phyloP scores from a whole-genome alignment of 1,140 invertebrate species.

The Trichonephila clavata region DNA sequence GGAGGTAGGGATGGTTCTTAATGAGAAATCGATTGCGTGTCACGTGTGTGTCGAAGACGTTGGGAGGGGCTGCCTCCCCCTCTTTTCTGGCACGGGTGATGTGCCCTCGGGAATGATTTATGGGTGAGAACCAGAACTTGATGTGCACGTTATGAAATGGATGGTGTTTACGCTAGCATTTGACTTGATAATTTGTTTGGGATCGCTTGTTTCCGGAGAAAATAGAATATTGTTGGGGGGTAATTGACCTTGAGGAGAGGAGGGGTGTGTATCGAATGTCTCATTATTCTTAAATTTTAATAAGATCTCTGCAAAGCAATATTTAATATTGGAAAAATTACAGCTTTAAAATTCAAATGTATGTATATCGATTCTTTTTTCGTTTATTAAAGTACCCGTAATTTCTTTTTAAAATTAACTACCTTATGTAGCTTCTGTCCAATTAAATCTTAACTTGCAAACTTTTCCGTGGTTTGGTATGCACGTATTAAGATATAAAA shows the following conservation, averaged over 20 bases:
- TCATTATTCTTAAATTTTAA: not conserved
- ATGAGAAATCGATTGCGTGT: slow-evolving; percentile 49
- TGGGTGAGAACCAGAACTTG: not conserved
- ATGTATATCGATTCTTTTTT: too few relatives aligned
- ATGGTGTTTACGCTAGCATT: slow-evolving; percentile 34
- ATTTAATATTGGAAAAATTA: not conserved
- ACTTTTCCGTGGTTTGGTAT: too few relatives aligned
- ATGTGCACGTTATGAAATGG: slow-evolving; percentile 36
- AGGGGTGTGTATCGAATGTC: not conserved
- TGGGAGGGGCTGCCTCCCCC: not conserved
- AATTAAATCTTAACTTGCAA: too few relatives aligned
- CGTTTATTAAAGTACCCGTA: too few relatives aligned
- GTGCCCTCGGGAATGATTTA: not conserved
- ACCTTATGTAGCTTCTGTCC: too few relatives aligned
- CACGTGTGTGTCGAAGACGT: slow-evolving; percentile 20
- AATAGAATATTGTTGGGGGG: not conserved
- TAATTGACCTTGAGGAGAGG: not conserved
- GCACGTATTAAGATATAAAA: too few relatives aligned
- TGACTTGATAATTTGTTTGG: slow-evolving; percentile 39
- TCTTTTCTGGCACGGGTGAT: not conserved
- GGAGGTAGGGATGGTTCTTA: not conserved
- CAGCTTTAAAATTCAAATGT: too few relatives aligned
- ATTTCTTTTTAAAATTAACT: too few relatives aligned
- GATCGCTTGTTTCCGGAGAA: not conserved
- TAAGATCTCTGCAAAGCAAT: not conserved